Evolutionary conservation across 1,140 invertebrate species (phyloP), one percentile per base, ranked within the genome.

Genomic region (Heliothis virescens): DNA sequence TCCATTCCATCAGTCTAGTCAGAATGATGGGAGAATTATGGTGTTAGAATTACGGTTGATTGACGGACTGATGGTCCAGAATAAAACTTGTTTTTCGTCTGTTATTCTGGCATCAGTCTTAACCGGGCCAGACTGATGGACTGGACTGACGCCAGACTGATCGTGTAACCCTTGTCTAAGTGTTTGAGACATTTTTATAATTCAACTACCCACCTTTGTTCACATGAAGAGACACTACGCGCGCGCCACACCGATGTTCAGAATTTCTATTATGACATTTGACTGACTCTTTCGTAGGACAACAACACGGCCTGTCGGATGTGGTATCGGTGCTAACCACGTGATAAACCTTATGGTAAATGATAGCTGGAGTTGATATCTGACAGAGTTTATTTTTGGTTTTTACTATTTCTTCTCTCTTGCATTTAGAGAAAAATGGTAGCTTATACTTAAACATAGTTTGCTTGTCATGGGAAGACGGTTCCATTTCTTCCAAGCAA

Each of bases 261-360:
- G 79, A 47, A 62, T 15, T 18, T 59, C 62, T 5, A 11, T 15
- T n/a, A 18, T n/a, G 15, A 1, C 26, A 12, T 41, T 4, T 47
- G 1, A 26, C 21, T 1, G 21, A 26, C 21, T 26, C 21, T 16
- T 73, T 79, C 9, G 75, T 29, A 47, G 59, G 0, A 65, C 89
- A 90, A 53, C 87, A 86, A 59, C 87, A 88, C 0, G 86, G 87
- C 63, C 86, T 83, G 57, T 88, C 87, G 29, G 74, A 62, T 3
- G 87, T 88, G 12, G 89, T 89, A 29, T 90, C 87, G 4, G 81
- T 82, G 79, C 82, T 78, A 10, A 74, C 69, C 0, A 41, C 47
- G 2, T 29, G 53, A 29, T 18, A n/a, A 7, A 29, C 21, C 13
- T 69, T 50, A 0, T 47, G 15, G 21, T 16, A 29, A 59, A 18